Percentiles rank a stretch among this genome's conserved stretches.
phyloP scores from a whole-genome alignment of 2,113 vertebrate genomes.

The Coptodon bakossiorum region DNA sequence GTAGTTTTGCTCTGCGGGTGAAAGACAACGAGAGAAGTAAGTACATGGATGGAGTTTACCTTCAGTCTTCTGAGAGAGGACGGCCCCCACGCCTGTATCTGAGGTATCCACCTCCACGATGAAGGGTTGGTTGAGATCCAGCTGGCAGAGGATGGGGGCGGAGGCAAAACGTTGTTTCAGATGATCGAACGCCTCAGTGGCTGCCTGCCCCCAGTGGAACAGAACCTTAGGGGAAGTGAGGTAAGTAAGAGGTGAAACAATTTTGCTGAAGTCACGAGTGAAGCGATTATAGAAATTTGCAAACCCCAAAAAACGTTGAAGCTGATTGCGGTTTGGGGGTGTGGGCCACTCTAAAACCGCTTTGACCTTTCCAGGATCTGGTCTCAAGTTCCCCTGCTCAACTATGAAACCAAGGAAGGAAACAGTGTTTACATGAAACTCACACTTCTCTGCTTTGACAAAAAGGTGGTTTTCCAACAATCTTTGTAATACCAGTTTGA shows the following conservation, averaged over 20 bases:
- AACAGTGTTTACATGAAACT: not conserved
- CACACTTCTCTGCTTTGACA: not conserved
- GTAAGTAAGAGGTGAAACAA: not conserved
- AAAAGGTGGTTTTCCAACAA: not conserved
- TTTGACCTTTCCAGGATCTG: not conserved
- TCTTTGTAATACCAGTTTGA: not conserved
- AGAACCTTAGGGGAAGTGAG: not conserved
- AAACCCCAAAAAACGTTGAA: not conserved
- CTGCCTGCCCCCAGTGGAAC: not conserved
- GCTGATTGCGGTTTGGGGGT: not conserved
- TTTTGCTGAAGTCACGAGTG: not conserved
- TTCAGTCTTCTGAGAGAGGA: not conserved
- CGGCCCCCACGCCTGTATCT: accelerated
- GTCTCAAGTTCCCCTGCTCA: not conserved
- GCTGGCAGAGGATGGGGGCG: not conserved
- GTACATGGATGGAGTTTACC: not conserved
- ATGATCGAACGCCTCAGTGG: not conserved
- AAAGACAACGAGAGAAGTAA: not conserved
- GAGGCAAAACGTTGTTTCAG: not conserved
- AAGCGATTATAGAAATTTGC: not conserved
- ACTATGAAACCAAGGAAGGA: not conserved
- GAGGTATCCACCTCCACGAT: not conserved
- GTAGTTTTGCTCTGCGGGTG: not conserved
- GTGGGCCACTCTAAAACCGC: not conserved
- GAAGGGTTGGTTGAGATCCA: not conserved